A percentile compares a stretch with the other conserved stretches of the same genome.
Conservation (phyloP, 2,113 vertebrate genomes). For the Archilochus colubris region DNA sequence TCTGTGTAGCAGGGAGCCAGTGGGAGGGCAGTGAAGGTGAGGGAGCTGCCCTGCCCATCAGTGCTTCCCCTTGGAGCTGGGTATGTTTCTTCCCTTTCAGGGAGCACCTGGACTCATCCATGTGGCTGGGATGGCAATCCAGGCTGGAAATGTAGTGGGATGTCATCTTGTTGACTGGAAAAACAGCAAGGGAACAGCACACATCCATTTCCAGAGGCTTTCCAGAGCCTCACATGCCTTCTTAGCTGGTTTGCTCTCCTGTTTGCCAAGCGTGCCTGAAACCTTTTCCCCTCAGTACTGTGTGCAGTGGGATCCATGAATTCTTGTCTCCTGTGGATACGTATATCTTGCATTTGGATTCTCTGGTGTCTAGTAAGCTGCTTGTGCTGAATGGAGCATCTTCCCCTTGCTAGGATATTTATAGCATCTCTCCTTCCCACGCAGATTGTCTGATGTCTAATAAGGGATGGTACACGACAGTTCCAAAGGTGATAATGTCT, state of each 20-base stretch:
- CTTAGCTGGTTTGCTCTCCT: not conserved
- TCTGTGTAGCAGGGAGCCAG: accelerated
- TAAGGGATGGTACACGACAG: constrained; percentile 11
- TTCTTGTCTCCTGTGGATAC: not conserved
- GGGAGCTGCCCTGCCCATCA: not conserved
- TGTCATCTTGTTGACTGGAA: not conserved
- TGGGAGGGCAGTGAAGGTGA: not conserved
- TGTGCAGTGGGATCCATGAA: not conserved
- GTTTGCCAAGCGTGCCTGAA: not conserved
- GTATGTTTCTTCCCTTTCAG: not conserved
- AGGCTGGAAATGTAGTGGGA: not conserved
- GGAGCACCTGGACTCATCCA: not conserved
- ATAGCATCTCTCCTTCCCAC: not conserved
- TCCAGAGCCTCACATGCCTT: not conserved
- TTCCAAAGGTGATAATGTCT: constrained; percentile 43
- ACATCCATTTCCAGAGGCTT: not conserved
- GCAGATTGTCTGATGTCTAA: constrained; percentile 42
- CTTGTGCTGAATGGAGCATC: constrained; percentile 5
- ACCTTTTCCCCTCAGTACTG: not conserved
- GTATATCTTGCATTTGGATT: not conserved
- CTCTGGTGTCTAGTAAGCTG: not conserved
- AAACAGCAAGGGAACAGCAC: not conserved
- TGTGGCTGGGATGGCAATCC: not conserved
- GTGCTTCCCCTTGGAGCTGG: not conserved
- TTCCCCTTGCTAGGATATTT: not conserved